Base-by-base conservation (phyloP, 2,888 invertebrate genomes). In the Rhagophthalmus giganteus region DNA sequence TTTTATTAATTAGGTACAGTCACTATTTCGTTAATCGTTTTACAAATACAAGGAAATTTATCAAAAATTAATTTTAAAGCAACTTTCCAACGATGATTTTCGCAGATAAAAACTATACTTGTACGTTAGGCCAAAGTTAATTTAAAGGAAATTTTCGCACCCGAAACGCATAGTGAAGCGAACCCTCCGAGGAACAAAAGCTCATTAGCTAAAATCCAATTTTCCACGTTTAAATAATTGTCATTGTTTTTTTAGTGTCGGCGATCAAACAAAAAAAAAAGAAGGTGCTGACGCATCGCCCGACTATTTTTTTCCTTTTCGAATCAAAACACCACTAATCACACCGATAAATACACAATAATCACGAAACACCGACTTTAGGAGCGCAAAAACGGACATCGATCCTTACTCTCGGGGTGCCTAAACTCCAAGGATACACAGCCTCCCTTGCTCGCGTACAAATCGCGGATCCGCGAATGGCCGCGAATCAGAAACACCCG, bases 381-480 rank as follows among this genome's bases (percentile, higher is more conserved):
- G 16, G 2, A 9, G 7, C 10, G 8, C 7, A 24, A 12, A 11
- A 7, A 7, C 6, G n/a, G 1, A n/a, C 12, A 42, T 33, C 32
- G 32, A 41, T 24, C 26, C 14, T 13, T 15, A 9, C 13, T 27
- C 15, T 30, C 28, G 20, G 12, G 28, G 20, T 13, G 14, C 15
- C 38, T 10, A 39, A 39, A 47, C 39, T 14, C 39, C 47, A 39
- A 39, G 47, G 47, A 47, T 39, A 38, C 41, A 28, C 47, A 53
- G 46, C 53, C 35, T 53, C 48, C 47, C 53, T 38, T 41, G 38
- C 27, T 26, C 38, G 30, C 49, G 10, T 13, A 44, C 63, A 60
- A 63, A 62, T 69, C 60, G 67, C 65, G 58, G 60, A 64, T 66
- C 66, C 68, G 70, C 70, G 69, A 71, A 70, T 69, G 69, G 60